These are phyloP conservation scores for Dipus sagitta DNA, from an alignment of 2,797 vertebrate species.

Conservation along the genomic window DNA sequence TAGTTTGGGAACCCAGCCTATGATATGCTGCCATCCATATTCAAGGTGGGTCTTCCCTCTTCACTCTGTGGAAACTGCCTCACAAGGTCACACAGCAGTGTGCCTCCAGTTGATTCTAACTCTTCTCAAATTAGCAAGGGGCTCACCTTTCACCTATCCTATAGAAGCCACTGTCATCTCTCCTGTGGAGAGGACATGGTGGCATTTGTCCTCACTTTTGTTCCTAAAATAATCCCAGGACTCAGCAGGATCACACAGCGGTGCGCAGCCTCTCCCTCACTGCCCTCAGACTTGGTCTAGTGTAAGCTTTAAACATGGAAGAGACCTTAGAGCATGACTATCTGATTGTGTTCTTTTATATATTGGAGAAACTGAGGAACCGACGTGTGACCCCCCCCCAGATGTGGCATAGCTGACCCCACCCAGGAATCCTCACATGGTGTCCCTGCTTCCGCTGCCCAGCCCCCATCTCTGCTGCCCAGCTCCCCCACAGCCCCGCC, in stretches of 20 bases:
- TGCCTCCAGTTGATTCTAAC: neutral
- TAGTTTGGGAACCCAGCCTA: neutral
- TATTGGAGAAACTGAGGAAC: neutral
- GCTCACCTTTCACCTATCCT: neutral
- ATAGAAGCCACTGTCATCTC: too few relatives aligned
- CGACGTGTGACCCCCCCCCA: neutral
- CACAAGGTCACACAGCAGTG: neutral
- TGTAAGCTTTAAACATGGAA: neutral
- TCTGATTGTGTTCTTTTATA: neutral
- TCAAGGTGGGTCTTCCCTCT: too few relatives aligned
- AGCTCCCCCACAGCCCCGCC: neutral
- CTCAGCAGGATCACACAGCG: neutral
- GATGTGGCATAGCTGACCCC: neutral
- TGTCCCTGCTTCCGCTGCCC: neutral
- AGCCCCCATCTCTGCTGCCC: neutral
- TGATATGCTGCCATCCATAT: too few relatives aligned
- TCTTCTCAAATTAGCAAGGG: neutral
- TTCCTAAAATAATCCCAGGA: neutral
- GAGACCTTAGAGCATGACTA: neutral
- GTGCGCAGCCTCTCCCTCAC: neutral
- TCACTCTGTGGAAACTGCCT: too few relatives aligned
- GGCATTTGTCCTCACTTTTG: neutral
- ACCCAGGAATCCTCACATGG: neutral
- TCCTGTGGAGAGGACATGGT: accelerated
- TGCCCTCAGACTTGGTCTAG: neutral